phyloP scores from a whole-genome alignment of 2,888 invertebrate genomes.

The Tupiocoris notatus region DNA sequence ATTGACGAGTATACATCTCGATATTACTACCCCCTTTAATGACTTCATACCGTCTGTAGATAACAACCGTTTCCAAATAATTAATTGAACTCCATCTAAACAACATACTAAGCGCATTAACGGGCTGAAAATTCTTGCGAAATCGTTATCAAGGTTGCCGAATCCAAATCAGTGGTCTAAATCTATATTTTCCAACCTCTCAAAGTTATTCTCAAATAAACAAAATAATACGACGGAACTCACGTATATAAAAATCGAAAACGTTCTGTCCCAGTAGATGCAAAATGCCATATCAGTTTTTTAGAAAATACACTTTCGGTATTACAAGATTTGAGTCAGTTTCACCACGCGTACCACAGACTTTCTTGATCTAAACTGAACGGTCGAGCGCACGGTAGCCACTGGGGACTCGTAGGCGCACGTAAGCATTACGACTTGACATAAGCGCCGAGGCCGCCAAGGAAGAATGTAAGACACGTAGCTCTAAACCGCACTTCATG shows the following conservation, averaged over 20 bases:
- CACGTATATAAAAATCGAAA: not conserved
- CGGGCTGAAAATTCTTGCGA: no score
- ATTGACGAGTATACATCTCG: no score
- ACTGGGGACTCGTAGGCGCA: not conserved
- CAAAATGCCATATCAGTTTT: not conserved
- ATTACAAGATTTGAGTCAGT: not conserved
- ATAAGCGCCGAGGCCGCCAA: not conserved
- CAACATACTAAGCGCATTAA: no score
- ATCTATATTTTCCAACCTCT: no score
- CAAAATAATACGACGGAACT: no score
- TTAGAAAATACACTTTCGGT: not conserved
- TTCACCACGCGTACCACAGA: not conserved
- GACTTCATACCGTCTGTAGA: no score
- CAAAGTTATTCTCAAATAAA: no score
- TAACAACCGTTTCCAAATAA: no score
- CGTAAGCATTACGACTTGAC: not conserved
- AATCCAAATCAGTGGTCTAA: no score
- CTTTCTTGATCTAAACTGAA: not conserved
- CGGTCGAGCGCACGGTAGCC: not conserved
- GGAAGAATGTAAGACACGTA: not conserved
- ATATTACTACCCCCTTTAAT: no score
- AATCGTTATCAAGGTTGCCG: no score
- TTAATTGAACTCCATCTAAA: not conserved
- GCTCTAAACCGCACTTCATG: not conserved
- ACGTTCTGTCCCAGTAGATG: not conserved